phyloP scores from a whole-genome alignment of 2,113 vertebrate species.

The Nerophis ophidion region DNA sequence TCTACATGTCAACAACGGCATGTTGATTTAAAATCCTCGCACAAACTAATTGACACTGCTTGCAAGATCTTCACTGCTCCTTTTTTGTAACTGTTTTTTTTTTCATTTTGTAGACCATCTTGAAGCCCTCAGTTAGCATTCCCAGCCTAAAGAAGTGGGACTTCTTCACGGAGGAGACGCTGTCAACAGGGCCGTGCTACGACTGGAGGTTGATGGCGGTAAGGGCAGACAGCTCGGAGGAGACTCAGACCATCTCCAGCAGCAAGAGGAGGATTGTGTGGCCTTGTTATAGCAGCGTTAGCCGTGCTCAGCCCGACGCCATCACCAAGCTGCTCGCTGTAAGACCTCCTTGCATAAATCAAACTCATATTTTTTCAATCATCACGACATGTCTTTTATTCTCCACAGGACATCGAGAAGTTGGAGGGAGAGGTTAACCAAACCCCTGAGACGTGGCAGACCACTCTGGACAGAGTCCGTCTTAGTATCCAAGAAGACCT shows the following conservation, averaged over 20 bases:
- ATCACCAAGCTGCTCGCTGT: conserved; percentile 89
- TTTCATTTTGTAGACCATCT: conserved; percentile 60
- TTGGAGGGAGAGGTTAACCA: conserved; percentile 87
- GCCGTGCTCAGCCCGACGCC: conserved; percentile 83
- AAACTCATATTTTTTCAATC: background rate
- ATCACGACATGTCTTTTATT: background rate
- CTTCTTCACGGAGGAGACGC: conserved; percentile 89
- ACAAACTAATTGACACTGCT: too few relatives aligned
- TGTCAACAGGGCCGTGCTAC: conserved; percentile 87
- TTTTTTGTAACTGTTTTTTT: background rate
- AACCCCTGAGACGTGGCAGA: conserved; percentile 85
- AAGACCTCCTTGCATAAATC: conserved; percentile 44
- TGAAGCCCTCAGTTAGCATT: conserved; percentile 84
- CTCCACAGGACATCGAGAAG: conserved; percentile 87
- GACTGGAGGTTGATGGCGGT: conserved; percentile 82
- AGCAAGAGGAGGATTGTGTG: conserved; percentile 89
- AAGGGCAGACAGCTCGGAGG: conserved; percentile 69
- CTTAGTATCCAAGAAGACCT: conserved; percentile 84
- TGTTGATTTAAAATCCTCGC: too few relatives aligned
- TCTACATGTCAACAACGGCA: too few relatives aligned
- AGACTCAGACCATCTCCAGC: conserved; percentile 69
- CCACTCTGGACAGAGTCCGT: conserved; percentile 83
- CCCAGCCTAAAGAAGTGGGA: conserved; percentile 92
- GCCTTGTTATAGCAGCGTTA: conserved; percentile 90
- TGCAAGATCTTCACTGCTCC: background rate